Evolutionary conservation across 2,888 invertebrate genomes (phyloP), one percentile per base, ranked within the genome.

Genomic region (Aradus depressus): DNA sequence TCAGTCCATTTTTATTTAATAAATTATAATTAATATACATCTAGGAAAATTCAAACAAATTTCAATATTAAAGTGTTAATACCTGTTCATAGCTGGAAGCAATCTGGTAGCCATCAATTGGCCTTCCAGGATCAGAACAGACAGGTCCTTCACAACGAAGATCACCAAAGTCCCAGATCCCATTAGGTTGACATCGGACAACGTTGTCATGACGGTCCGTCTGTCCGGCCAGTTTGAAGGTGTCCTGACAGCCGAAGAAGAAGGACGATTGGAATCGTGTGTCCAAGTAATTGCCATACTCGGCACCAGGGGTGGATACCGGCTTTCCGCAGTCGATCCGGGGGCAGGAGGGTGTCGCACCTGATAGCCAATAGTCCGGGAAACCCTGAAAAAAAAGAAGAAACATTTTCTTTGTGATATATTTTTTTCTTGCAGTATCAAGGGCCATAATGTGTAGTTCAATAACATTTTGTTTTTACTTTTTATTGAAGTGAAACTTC

Each of bases 141-240:
- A 95, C 93, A 3, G 95, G 95, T 18, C 95, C 96, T 72, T 95
- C 93, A 64, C 97, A 97, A 48, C 90, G 74, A 44, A 97, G 73
- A 65, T 92, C 91, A 23, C 96, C 96, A 66, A 96, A 93, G 72
- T 96, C 96, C 97, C 97, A 97, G 55, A 87, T 83, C 2, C 91
- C 90, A 64, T 91, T 91, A 1, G 83, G 82, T 70, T 86, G 84
- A 68, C 96, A 96, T 56, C 85, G 73, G 22, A 97, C 95, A 10
- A 88, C 85, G 65, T 90, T 90, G 63, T 95, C 92, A 60, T 91
- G 85, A 61, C 85, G 82, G 58, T 82, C 84, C 1, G 92, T 90
- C 70, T 93, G 90, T 2, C 93, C 93, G 18, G 89, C 90, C 14
- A 92, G 72, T 45, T 90, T 90, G 65, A 95, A 96, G 0, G 95